These are phyloP conservation scores for Elymnias hypermnestra DNA, from an alignment of 1,140 invertebrate genomes.

Conservation along the genomic window DNA sequence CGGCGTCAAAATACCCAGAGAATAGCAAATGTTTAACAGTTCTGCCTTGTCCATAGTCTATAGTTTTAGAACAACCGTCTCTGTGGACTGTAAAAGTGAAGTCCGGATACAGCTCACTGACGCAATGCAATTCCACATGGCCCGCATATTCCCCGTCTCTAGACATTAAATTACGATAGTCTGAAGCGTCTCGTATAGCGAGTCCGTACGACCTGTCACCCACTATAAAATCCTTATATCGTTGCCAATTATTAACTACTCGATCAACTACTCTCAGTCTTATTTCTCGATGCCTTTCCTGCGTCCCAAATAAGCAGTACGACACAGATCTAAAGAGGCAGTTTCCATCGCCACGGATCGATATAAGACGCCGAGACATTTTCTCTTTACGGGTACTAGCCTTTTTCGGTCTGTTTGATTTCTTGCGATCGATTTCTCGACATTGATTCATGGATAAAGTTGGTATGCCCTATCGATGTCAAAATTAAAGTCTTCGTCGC, in stretches of 20 bases:
- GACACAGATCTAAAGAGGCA: conserved; percentile 61
- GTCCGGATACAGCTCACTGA: conserved; percentile 46
- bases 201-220: conserved; percentile 51
- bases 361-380: conserved; percentile 43
- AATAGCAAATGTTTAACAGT: conserved; percentile 49
- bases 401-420: conserved; percentile 10
- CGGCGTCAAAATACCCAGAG: conserved; percentile 53
- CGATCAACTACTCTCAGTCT: conserved; percentile 42
- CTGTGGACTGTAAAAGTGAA: conserved; percentile 56
- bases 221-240: conserved; percentile 63
- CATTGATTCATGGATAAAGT: conserved; percentile 7
- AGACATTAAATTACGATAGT: conserved; percentile 47
- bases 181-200: conserved; percentile 28
- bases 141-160: conserved; percentile 58
- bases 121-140: conserved; percentile 54
- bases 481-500: neutral
- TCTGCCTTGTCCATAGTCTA: conserved; percentile 49
- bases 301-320: conserved; percentile 54
- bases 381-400: conserved; percentile 12
- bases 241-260: conserved; percentile 49
- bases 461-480: conserved; percentile 2
- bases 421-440: conserved; percentile 15
- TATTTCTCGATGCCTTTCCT: conserved; percentile 54
- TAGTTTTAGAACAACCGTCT: conserved; percentile 40
- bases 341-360: conserved; percentile 58